These are phyloP conservation scores for Tragelaphus imberbis DNA, from an alignment of 2,113 vertebrate genomes.

Conservation along the genomic window DNA sequence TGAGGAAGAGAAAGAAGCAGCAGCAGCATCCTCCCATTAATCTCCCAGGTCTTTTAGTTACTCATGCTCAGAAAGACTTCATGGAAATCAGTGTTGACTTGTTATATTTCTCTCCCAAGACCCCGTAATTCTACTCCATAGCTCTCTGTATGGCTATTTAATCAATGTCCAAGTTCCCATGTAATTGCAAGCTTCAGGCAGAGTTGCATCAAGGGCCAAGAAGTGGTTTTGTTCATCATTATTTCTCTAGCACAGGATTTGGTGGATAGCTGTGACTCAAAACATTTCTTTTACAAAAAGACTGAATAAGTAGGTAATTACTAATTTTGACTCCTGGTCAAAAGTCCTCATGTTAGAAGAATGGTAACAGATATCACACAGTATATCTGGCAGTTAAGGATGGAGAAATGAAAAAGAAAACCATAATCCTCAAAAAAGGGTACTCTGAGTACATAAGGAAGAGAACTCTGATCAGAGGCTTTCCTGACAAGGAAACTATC, in stretches of 20 bases:
- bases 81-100: not conserved
- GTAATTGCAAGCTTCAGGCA: not conserved
- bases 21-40: not conserved
- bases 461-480: not conserved
- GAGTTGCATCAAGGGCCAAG: not conserved
- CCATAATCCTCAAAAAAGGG: not conserved
- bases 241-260: not conserved
- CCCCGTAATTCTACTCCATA: not conserved
- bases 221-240: not conserved
- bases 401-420: not conserved
- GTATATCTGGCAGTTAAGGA: not conserved
- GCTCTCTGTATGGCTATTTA: not conserved
- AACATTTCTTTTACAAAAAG: not conserved
- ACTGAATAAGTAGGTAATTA: not conserved
- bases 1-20: not conserved
- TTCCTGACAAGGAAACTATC: not conserved
- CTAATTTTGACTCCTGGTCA: not conserved
- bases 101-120: not conserved
- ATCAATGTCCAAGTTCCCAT: not conserved
- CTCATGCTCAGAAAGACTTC: not conserved
- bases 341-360: not conserved
- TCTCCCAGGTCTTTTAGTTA: not conserved
- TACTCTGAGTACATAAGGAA: not conserved
- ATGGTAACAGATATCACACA: not conserved
- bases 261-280: not conserved